Base-by-base conservation (phyloP, 2,888 invertebrate species). In the Netelia fuscicornis region DNA sequence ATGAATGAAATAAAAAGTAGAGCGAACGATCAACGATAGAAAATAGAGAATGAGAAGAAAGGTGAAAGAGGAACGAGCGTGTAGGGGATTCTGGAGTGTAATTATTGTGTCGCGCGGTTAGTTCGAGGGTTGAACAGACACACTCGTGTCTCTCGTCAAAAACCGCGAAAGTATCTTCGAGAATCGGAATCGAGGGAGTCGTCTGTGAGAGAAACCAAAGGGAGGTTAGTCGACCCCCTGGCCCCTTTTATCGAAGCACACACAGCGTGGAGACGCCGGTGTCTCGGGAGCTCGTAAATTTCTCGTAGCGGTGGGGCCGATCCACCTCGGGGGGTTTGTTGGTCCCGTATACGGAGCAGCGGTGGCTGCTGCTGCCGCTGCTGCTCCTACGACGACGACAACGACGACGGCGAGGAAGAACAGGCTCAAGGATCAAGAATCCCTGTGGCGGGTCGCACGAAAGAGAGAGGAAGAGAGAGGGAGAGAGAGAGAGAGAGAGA, bases 341-440 rank as follows among this genome's bases (percentile, higher is more conserved):
- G 58, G 48, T 10, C 88, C 13, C 48, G 48, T 48, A 48, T 48
- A 48, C 88, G 89, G 89, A 89, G 90, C 87, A 88, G 86, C 67
- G 67, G 72, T 68, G 42, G 60, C 68, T 62, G 75, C 58, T 62
- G 75, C 75, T 79, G 74, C 65, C 67, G 54, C 75, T 79, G 74
- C 65, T 67, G 65, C 76, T 65, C 42, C 20, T 83, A 42, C 83
- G 80, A 62, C 37, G 37, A 1, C 37, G 37, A 37, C 37, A 2
- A 37, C 37, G 37, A 37, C 37, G 37, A 68, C 81, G 83, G 81
- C 74, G 76, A 79, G 81, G 86, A 87, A 86, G 84, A 87, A 86
- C 86, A 85, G 87, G 89, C 89, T 89, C 87, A 89, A 91, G 92
- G 91, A 91, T 91, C 92, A 91, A 92, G 92, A 89, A 92, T 92